A percentile compares a stretch with the other conserved stretches of the same genome.
phyloP scores from a whole-genome alignment of 2,797 vertebrate genomes.

The Lates japonicus region DNA sequence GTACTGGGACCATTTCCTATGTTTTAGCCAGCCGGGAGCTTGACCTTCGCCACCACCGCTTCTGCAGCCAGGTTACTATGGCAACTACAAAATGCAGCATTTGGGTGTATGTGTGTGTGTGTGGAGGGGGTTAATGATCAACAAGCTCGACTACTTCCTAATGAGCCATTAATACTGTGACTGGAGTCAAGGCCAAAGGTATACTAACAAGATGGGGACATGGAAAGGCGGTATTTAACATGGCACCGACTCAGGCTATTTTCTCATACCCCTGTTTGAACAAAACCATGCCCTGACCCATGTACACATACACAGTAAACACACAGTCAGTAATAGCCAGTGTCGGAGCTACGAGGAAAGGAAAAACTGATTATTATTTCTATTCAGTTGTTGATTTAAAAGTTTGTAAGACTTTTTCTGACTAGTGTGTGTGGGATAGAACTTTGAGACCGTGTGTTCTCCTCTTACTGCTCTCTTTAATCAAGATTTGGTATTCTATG shows the following conservation, averaged over 20 bases:
- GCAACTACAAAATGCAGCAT: conserved; percentile 15
- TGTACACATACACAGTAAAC: conserved; percentile 33
- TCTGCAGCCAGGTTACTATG: conserved; percentile 55
- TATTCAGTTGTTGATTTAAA: conserved; percentile 59
- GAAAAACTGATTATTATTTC: conserved; percentile 52
- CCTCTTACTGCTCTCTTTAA: conserved; percentile 3
- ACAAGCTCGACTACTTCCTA: conserved; percentile 70
- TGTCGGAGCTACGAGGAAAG: conserved; percentile 21
- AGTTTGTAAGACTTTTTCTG: conserved; percentile 34
- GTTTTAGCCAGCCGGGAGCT: conserved; percentile 13
- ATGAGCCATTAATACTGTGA: conserved; percentile 66
- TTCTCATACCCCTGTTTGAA: conserved; percentile 23
- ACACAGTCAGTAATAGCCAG: conserved; percentile 32
- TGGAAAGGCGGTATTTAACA: conserved; percentile 49
- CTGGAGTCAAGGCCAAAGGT: conserved; percentile 43
- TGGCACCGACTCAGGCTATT: conserved; percentile 29
- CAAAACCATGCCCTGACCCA: conserved; percentile 33
- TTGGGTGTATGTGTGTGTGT: not conserved
- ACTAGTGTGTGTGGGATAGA: conserved; percentile 2
- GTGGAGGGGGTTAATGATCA: conserved; percentile 71
- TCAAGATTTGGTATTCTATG: not conserved
- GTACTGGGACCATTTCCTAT: not conserved
- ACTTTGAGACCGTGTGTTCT: not conserved
- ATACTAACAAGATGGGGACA: conserved; percentile 20
- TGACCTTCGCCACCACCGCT: conserved; percentile 59